A percentile compares a stretch with the other conserved stretches of the same genome.
phyloP scores from a whole-genome alignment of 2,113 vertebrate species.

The Elephas maximus region DNA sequence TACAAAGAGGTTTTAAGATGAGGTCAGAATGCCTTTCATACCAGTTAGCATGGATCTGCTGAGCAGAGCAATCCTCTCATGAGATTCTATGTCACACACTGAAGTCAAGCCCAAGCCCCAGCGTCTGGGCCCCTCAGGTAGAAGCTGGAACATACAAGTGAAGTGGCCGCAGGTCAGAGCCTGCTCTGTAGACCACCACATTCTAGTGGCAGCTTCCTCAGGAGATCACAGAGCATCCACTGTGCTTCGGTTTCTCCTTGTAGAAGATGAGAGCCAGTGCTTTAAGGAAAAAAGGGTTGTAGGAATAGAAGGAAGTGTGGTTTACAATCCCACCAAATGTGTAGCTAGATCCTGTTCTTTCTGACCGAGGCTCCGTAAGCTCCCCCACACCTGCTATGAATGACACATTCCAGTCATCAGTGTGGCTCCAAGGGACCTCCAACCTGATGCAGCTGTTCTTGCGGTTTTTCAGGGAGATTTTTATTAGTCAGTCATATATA shows the following conservation, averaged over 20 bases:
- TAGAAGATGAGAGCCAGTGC: neutral
- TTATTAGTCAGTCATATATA: no score
- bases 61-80: neutral
- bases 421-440: neutral
- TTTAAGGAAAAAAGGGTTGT: neutral
- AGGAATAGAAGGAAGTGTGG: neutral
- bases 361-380: neutral
- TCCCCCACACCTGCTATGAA: neutral
- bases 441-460: fast-evolving
- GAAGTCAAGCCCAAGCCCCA: neutral
- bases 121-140: neutral
- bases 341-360: neutral
- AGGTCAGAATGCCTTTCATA: neutral
- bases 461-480: neutral
- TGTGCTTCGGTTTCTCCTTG: neutral
- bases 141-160: no score
- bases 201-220: neutral
- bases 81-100: neutral
- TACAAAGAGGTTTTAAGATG: neutral
- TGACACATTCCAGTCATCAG: neutral
- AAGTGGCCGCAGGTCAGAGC: neutral
- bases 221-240: neutral
- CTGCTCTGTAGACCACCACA: neutral
- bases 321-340: neutral
- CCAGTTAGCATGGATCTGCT: neutral